These are phyloP conservation scores for Bothrops jararaca DNA, from an alignment of 2,113 vertebrate species.

Conservation along the genomic window DNA sequence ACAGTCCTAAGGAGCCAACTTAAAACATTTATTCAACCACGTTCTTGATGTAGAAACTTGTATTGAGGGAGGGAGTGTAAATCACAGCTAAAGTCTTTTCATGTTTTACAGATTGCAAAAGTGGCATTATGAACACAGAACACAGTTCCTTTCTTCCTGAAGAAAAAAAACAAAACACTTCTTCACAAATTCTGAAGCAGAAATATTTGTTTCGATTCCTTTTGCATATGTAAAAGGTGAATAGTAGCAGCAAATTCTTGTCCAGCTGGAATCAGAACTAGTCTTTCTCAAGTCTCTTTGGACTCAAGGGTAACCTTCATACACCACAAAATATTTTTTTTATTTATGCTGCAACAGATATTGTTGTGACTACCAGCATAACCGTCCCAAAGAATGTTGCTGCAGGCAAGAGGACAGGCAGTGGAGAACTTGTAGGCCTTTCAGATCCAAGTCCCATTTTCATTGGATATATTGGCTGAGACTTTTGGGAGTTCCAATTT, in stretches of 20 bases:
- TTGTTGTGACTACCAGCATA: not conserved
- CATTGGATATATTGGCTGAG: not conserved
- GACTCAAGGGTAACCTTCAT: not conserved
- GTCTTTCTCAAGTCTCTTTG: not conserved
- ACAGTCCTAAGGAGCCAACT: not conserved
- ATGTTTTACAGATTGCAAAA: not conserved
- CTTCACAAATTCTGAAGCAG: not conserved
- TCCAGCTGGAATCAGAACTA: not conserved
- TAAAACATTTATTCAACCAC: not conserved
- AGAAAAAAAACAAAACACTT: not conserved
- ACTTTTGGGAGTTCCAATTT: not conserved
- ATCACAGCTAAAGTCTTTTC: not conserved
- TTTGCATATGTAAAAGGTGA: not conserved
- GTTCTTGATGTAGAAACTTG: not conserved
- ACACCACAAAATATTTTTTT: not conserved
- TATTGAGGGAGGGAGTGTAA: not conserved
- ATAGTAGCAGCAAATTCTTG: not conserved
- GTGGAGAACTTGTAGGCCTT: not conserved
- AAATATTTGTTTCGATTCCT: not conserved
- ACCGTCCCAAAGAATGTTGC: not conserved
- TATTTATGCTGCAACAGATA: not conserved
- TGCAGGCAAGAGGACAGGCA: not conserved
- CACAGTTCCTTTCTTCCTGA: not conserved
- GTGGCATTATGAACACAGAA: not conserved
- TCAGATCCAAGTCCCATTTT: not conserved